Base-by-base conservation (phyloP, 2,113 vertebrate genomes). In the Pangasianodon hypophthalmus region DNA sequence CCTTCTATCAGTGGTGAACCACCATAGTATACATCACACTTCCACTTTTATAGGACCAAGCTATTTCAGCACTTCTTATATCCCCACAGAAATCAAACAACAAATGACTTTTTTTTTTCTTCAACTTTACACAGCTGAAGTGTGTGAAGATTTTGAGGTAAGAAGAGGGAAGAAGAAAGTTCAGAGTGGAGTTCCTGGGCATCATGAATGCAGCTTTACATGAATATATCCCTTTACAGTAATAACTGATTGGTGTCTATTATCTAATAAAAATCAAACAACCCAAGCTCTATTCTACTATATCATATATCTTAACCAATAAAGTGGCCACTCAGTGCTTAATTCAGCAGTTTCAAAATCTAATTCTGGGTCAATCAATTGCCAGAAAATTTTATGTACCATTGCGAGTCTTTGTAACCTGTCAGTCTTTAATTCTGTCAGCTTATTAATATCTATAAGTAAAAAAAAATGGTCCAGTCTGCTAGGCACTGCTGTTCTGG, bases 401-500 rank as follows among this genome's bases (percentile, higher is more conserved):
- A 41, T 37, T 37, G 16, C 54, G 54, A 83, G 32, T 21, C 82
- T 41, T 58, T 82, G 16, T n/a, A 84, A 37, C 13, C 29, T 32
- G 4, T 19, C n/a, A 82, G 50, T 82, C n/a, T 19, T 82, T 32
- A 82, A 54, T 83, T 88, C n/a, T 79, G 54, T 87, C 71, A 62
- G 71, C 18, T 46, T 62, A 80, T 86, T 69, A 37, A 50, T 41
- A 32, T 37, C 48, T 50, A 64, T 24, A 89, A 32, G 26, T 32
- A 2, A 37, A 62, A 60, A 60, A 58, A 69, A 83, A 48, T 32
- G 84, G 73, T 84, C 48, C 85, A 18, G 79, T 54, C 75, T 54
- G 91, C 93, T 96, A 96, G 91, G 95, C 94, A 93, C 93, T 60
- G 41, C 90, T 95, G 56, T 93, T 95, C 90, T 95, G 94, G 91